Percentiles rank a stretch among this genome's conserved stretches.
phyloP scores from a whole-genome alignment of 2,888 invertebrate species.

The Hirudinaria manillensis region DNA sequence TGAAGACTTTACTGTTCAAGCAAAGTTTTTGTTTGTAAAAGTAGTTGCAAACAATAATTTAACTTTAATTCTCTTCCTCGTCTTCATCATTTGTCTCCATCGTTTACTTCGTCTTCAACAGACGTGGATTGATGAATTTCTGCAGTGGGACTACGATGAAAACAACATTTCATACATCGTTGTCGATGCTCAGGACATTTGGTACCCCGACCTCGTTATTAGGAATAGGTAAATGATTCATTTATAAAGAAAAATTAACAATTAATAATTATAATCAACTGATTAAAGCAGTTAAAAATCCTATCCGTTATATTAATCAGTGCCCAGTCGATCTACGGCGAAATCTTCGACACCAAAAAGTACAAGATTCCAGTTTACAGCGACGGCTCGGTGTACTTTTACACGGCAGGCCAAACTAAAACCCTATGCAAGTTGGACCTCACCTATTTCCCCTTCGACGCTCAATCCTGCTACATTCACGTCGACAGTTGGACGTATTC shows the following conservation, averaged over 20 bases:
- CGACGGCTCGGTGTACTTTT: slow-evolving; percentile 28
- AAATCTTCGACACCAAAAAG: slow-evolving; percentile 29
- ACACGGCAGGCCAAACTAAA: slow-evolving; percentile 28
- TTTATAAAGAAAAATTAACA: background rate
- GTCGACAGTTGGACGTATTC: slow-evolving; percentile 33
- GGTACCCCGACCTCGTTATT: slow-evolving; percentile 30
- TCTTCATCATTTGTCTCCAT: background rate
- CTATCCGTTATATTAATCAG: background rate
- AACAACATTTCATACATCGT: slow-evolving; percentile 28
- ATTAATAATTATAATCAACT: background rate
- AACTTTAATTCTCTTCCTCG: background rate
- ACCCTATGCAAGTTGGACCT: slow-evolving; percentile 29
- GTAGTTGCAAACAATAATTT: background rate
- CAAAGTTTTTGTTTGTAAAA: background rate
- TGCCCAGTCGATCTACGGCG: slow-evolving; percentile 26
- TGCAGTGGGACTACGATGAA: slow-evolving; percentile 11
- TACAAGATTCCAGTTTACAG: slow-evolving; percentile 26
- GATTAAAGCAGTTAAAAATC: background rate
- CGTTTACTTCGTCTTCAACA: background rate
- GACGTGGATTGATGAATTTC: slow-evolving; percentile 26
- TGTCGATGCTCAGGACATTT: slow-evolving; percentile 24
- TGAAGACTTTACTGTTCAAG: background rate
- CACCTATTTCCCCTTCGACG: slow-evolving; percentile 33
- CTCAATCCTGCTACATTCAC: slow-evolving; percentile 29
- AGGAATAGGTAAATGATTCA: slow-evolving; percentile 26